Conservation (phyloP, 2,888 invertebrate genomes). For the Calameuta pallipes region DNA sequence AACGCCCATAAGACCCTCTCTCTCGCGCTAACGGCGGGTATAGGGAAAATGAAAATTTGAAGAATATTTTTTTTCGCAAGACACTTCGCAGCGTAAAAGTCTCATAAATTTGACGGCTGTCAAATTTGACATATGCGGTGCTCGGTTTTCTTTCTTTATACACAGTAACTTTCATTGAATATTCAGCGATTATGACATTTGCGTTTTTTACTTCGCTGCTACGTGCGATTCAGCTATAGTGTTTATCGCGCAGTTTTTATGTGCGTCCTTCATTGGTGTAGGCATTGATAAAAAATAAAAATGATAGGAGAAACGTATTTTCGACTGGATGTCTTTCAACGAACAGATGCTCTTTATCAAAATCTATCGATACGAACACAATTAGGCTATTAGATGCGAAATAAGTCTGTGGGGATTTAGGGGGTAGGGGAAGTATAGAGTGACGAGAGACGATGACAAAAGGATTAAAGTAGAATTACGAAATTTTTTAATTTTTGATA, state of each 20-base stretch:
- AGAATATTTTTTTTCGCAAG: background rate
- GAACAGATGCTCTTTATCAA: background rate
- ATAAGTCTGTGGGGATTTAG: background rate
- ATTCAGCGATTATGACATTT: background rate
- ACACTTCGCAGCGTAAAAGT: background rate
- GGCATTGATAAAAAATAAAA: background rate
- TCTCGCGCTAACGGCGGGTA: background rate
- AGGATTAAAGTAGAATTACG: too few species aligned
- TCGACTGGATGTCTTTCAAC: background rate
- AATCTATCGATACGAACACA: background rate
- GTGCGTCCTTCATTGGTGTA: background rate
- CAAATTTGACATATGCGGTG: background rate
- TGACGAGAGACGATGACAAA: too few species aligned
- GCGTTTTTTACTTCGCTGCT: background rate
- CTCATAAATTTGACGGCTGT: background rate
- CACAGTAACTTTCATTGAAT: background rate
- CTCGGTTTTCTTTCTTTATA: background rate
- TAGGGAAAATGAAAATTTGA: background rate
- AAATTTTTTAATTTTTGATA: background rate
- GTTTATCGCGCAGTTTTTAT: background rate
- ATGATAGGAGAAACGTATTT: background rate
- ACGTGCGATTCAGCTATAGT: background rate
- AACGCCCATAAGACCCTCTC: background rate
- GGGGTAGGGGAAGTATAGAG: too few species aligned
- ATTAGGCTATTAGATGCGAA: background rate